Conservation (phyloP, 1,140 invertebrate species). For the Dendrolimus punctatus region DNA sequence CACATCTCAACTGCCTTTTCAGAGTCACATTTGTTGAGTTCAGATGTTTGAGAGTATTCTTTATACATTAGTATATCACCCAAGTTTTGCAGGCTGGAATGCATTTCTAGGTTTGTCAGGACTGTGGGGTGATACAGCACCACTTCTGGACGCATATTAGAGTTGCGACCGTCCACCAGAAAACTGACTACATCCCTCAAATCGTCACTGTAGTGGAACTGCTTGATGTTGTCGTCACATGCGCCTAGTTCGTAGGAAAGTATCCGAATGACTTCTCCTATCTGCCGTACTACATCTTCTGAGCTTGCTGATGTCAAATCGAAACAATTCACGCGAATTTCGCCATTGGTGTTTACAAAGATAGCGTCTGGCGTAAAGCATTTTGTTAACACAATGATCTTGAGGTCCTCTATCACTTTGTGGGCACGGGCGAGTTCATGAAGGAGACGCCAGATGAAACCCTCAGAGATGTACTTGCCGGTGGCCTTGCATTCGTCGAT, state of each 20-base stretch:
- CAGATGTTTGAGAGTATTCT: constrained; percentile 28
- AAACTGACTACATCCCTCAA: constrained; percentile 51
- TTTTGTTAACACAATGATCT: constrained; percentile 43
- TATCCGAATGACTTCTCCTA: constrained; percentile 38
- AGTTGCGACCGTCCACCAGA: constrained; percentile 41
- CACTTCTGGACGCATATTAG: constrained; percentile 45
- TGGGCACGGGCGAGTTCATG: constrained; percentile 48
- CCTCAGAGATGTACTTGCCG: constrained; percentile 50
- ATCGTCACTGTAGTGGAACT: constrained; percentile 56
- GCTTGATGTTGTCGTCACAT: constrained; percentile 26
- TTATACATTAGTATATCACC: constrained; percentile 37
- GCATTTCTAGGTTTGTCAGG: constrained; percentile 43
- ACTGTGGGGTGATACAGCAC: constrained; percentile 65
- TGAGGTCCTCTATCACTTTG: constrained; percentile 37
- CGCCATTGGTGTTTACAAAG: constrained; percentile 42
- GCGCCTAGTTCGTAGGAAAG: constrained; percentile 31
- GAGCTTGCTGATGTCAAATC: constrained; percentile 25
- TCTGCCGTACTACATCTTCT: constrained; percentile 39
- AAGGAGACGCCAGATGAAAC: constrained; percentile 58
- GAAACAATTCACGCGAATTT: constrained; percentile 58
- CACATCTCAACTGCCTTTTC: constrained; percentile 52
- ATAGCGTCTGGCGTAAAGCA: constrained; percentile 44
- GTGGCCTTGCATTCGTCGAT: constrained; percentile 38
- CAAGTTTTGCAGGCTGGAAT: constrained; percentile 27
- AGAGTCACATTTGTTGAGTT: constrained; percentile 57